These are phyloP conservation scores for Melitaea athalia DNA, from an alignment of 2,888 invertebrate species.

Conservation along the genomic window DNA sequence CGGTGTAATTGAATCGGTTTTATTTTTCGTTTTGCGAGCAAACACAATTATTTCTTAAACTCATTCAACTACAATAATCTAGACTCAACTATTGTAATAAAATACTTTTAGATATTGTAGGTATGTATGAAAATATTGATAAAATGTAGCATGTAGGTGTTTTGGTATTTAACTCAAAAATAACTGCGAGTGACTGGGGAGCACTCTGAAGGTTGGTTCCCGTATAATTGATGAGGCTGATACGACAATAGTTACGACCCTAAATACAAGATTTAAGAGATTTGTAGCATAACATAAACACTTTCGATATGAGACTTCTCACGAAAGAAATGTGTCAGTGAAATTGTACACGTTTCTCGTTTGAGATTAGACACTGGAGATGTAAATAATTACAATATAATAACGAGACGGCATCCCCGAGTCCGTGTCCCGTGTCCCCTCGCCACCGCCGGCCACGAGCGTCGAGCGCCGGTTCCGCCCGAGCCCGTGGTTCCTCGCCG, in stretches of 20 bases:
- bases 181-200: no score
- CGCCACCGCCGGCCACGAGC: conserved; percentile 32
- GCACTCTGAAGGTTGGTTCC: not conserved
- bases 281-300: not conserved
- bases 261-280: not conserved
- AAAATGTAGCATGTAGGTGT: no score
- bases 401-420: conserved; percentile 48
- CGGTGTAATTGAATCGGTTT: no score
- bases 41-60: no score
- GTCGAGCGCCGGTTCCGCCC: conserved; percentile 33
- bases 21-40: no score
- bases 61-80: no score
- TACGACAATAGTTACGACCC: not conserved
- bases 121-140: no score
- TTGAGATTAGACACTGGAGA: conserved; percentile 1
- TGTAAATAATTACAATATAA: conserved; percentile 19
- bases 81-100: no score
- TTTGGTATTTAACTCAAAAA: no score
- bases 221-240: no score
- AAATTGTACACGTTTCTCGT: conserved; percentile 2
- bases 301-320: not conserved
- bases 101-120: no score
- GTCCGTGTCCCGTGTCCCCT: conserved; percentile 52
- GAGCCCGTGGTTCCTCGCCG: conserved; percentile 41
- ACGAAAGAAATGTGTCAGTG: not conserved